Base-by-base conservation (phyloP, 2,797 vertebrate species). In the Phrynocephalus forsythii region DNA sequence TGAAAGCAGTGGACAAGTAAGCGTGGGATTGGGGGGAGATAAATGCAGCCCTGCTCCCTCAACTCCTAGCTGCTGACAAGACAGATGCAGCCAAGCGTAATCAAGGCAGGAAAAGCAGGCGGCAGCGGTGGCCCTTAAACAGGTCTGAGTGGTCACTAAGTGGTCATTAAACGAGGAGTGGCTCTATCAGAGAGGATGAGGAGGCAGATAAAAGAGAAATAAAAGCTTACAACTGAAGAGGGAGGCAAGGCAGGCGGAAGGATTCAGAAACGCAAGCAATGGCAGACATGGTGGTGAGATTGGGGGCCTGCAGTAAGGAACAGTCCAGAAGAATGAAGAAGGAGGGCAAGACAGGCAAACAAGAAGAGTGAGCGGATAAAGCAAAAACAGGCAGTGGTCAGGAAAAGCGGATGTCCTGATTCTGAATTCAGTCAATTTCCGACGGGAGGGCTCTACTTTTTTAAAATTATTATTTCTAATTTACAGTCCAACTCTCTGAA, bases 371-470 rank as follows among this genome's bases (percentile, higher is more conserved):
- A 56, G 13, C 13, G 52, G 52, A 56, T 1, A 82, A 56, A 16
- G 5, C 56, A 63, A 22, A 82, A 24, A 67, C 11, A 33, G 18
- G 24, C 48, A 22, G 67, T 20, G 9, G 2, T 44, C 9, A 56
- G 33, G 3, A 83, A 7, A 60, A 5, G 5, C 38, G 38, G 88
- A 87, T 79, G 89, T 72, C 11, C 85, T 44, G 24, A 38, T 50
- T 44, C 52, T 22, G 18, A 33, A 75, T 11, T 56, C 52, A 72
- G 67, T 18, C 20, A 18, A 15, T 26, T 9, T 52, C 71, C 28
- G 50, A 81, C 83, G 91, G n/a, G 71, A 88, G 33, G 72, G 2
- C 26, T 83, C 18, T 89, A 56, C 50, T 24, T 68, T 38, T 3
- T 76, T 28, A 44, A 44, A 44, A 44, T 78, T 56, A 60, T 22